Evolutionary conservation across 2,113 vertebrate species (phyloP).

Genomic region (Hippolais icterina): DNA sequence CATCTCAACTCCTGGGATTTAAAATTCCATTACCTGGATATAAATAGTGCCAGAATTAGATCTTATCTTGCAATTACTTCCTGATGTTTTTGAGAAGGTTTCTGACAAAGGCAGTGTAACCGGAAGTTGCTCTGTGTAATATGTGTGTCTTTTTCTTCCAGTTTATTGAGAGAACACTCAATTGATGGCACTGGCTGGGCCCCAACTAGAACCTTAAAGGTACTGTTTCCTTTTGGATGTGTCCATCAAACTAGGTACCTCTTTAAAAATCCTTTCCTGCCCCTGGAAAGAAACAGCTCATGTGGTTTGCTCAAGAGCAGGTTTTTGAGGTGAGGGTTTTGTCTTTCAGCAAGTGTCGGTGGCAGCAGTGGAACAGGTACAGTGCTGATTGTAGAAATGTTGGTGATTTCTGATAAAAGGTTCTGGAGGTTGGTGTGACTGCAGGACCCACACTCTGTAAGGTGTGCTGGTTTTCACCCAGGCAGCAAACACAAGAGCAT

Average conservation of each 20-base stretch:
- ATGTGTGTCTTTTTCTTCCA: slow-evolving; percentile 63
- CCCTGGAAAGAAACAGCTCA: neutral
- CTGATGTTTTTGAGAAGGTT: neutral
- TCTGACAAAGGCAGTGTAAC: neutral
- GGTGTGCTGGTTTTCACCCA: neutral
- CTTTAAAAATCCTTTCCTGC: neutral
- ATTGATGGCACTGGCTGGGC: slow-evolving; percentile 99
- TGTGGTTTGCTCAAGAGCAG: neutral
- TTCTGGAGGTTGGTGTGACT: neutral
- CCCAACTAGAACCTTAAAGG: slow-evolving; percentile 95
- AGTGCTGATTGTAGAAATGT: neutral
- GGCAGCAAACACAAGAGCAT: neutral
- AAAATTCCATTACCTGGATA: neutral
- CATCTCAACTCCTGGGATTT: neutral
- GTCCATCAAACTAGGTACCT: neutral
- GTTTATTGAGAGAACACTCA: slow-evolving; percentile 95
- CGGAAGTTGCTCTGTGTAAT: neutral
- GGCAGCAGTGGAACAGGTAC: neutral
- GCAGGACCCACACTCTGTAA: neutral
- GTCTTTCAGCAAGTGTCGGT: neutral
- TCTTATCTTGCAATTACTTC: neutral
- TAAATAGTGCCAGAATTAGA: neutral
- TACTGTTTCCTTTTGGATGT: slow-evolving; percentile 61
- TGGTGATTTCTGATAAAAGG: neutral
- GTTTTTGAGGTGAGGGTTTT: neutral